phyloP scores from a whole-genome alignment of 2,113 vertebrate species.

The Gorsachius goisagi region DNA sequence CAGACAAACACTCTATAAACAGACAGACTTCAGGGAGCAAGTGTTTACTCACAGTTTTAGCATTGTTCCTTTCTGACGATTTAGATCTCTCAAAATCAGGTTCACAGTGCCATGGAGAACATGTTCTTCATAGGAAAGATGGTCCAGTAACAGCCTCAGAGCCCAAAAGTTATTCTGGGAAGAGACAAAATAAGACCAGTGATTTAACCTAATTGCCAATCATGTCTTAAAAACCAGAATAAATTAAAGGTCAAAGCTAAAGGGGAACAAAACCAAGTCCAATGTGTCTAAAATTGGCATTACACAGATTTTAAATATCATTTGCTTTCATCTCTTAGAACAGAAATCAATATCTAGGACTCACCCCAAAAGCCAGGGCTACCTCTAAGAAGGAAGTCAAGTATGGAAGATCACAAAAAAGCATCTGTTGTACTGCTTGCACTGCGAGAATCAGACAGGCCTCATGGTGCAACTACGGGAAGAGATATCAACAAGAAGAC shows the following conservation, averaged over 20 bases:
- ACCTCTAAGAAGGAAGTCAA: conserved; percentile 38
- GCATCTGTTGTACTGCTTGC: conserved; percentile 50
- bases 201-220: neutral
- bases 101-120: neutral
- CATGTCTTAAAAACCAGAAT: neutral
- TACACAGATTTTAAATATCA: neutral
- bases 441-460: conserved; percentile 57
- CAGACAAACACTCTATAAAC: neutral
- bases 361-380: conserved; percentile 59
- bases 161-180: conserved; percentile 67
- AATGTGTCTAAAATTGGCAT: rapidly evolving
- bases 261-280: neutral
- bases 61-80: neutral
- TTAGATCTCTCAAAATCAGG: conserved; percentile 19
- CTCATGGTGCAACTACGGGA: neutral
- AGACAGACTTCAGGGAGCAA: neutral
- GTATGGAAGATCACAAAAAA: conserved; percentile 4
- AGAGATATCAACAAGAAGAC: neutral
- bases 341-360: neutral
- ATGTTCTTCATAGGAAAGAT: neutral
- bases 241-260: neutral
- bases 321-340: neutral
- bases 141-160: conserved; percentile 51
- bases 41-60: conserved; percentile 18
- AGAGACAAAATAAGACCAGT: neutral